phyloP scores from a whole-genome alignment of 1,140 invertebrate species.

The Hylaeus volcanicus region DNA sequence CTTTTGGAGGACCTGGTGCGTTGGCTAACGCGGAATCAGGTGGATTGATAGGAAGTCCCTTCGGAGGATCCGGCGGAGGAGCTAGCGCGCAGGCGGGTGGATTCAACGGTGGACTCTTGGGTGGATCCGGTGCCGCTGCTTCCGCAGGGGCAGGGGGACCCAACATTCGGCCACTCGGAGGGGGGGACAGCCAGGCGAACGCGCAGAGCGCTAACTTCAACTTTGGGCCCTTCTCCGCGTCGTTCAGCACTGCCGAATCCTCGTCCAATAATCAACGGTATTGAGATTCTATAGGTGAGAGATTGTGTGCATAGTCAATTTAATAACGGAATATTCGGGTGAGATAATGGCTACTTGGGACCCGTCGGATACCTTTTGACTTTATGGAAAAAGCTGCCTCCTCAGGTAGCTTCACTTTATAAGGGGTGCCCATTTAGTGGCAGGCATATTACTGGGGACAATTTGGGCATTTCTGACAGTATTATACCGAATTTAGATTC shows the following conservation, averaged over 20 bases:
- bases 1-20: constrained; percentile 28
- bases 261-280: constrained; percentile 12
- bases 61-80: neutral
- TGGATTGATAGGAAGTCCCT: neutral
- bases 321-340: too few species aligned
- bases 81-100: neutral
- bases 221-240: constrained; percentile 67
- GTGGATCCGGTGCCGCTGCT: constrained; percentile 64
- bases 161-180: constrained; percentile 33
- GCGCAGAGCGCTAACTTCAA: constrained; percentile 69
- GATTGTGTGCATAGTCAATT: neutral
- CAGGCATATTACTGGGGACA: too few species aligned
- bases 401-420: too few species aligned
- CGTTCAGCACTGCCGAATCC: constrained; percentile 65
- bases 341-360: too few species aligned
- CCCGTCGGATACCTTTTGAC: too few species aligned
- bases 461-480: too few species aligned
- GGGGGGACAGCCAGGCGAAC: constrained; percentile 55
- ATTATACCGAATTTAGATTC: too few species aligned
- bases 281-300: constrained; percentile 21
- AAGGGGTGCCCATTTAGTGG: too few species aligned
- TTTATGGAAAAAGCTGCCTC: too few species aligned
- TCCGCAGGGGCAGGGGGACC: constrained; percentile 52
- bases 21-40: neutral
- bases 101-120: neutral